Evolutionary conservation across 1,140 invertebrate genomes (phyloP), one percentile per base, ranked within the genome.

Genomic region (Sarcophaga bullata): DNA sequence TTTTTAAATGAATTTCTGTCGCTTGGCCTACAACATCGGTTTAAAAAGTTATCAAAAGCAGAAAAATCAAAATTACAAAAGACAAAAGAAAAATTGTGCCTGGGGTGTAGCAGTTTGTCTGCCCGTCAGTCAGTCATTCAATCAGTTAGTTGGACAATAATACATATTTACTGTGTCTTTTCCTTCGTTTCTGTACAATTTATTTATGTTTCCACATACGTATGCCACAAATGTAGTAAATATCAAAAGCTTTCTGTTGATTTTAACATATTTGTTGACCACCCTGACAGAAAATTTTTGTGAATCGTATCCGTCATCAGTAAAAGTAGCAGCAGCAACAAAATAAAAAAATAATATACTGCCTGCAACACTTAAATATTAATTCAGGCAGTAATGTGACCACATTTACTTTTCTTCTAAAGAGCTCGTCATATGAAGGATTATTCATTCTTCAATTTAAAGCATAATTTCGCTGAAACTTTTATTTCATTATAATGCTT

Each of bases 261-360:
- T 68, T 68, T 37, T 68, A 68, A 68, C 62, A 68, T 68, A 19
- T 68, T 19, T 19, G 8, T 19, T 68, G 62, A 68, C 62, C 62
- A 68, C 62, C 62, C n/a, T 68, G 62, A 58, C 17, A 68, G 62
- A 78, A 48, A 49, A 50, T 49, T 46, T 19, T 68, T 48, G 46
- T 46, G 25, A 19, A n/a, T 48, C 75, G 54, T 68, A 81, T 8
- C 50, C 78, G 52, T 46, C 78, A 80, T 2, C 78, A 80, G 8
- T 15, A 80, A 73, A 13, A 46, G 1, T 17, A 3, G 11, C 78
- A 80, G 19, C 50, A 58, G 37, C 62, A 68, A 81, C 80, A 68
- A 80, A 58, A 80, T 4, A 49, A 80, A 37, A 8, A 8, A 52
- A 52, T 25, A 6, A 58, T 17, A 81, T 19, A 9, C 17, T 81